Evolutionary conservation across 2,888 invertebrate genomes (phyloP), one percentile per base, ranked within the genome.

Genomic region (Meteorus colon): DNA sequence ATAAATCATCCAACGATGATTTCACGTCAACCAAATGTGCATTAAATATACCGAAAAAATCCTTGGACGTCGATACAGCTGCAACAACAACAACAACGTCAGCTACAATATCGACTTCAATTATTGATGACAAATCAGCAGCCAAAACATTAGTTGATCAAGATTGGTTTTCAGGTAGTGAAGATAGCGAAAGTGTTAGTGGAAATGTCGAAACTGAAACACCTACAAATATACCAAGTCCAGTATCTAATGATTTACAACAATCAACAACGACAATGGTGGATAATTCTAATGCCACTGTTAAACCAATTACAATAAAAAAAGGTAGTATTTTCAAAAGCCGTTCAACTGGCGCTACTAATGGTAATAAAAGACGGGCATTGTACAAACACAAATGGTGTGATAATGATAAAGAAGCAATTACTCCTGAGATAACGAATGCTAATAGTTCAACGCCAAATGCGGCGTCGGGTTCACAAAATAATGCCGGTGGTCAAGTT

Each of bases 271-370:
- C 80, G 8, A 19, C 55, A 19, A 19, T 55, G 19, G 8, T 82
- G 82, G 5, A 78, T 80, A 60, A 83, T 79, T 78, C 75, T 76
- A 83, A 79, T 77, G 71, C 77, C 63, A 78, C 81, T 14, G 76
- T 76, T 4, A 79, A 88, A 79, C 87, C 88, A 6, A 81, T 81
- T 16, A 76, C 79, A 10, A 82, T 82, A 8, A 96, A 96, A 88
- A 96, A 97, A 87, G 96, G 96, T 66, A 96, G 96, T 84, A 96
- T 97, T 88, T 97, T 97, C 86, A 97, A 97, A 86, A 96, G 96
- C 85, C 93, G 96, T 76, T 94, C 93, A 81, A 93, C 93, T 81
- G 93, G 93, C 73, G 91, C 92, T 12, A 92, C 92, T 27, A 93
- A 93, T 74, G 90, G 93, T 79, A 93, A 95, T 84, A 95, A 96